A percentile compares a stretch with the other conserved stretches of the same genome.
Evolutionary conservation across 2,888 invertebrate species (phyloP).

Genomic region (Dimorphilus gyrociliatus): DNA sequence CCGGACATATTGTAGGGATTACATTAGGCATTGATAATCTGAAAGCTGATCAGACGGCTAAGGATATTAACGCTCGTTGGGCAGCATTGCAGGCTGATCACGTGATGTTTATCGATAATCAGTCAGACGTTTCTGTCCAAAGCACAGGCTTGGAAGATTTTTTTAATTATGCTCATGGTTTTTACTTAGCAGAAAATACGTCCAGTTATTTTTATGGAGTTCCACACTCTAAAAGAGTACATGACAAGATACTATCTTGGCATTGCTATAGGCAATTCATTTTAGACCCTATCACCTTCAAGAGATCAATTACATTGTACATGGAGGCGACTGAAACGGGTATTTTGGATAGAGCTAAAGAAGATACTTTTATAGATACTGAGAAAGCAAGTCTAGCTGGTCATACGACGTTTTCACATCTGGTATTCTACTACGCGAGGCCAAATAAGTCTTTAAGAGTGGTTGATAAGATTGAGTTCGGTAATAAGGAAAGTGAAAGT

Average conservation of each 20-base stretch:
- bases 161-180: constrained; percentile 15
- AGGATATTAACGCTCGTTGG: constrained; percentile 10
- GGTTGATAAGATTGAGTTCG: too few species aligned
- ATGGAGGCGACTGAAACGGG: constrained; percentile 10
- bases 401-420: constrained; percentile 6
- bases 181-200: constrained; percentile 13
- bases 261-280: constrained; percentile 13
- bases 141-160: constrained; percentile 14
- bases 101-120: constrained; percentile 9
- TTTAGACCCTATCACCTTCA: constrained; percentile 13
- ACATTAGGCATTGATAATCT: constrained; percentile 11
- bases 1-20: constrained; percentile 12
- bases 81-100: constrained; percentile 12
- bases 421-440: too few species aligned
- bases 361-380: too few species aligned
- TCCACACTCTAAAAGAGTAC: constrained; percentile 6
- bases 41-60: constrained; percentile 6
- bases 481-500: too few species aligned
- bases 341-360: constrained; percentile 1
- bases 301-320: constrained; percentile 8
- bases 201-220: constrained; percentile 12
- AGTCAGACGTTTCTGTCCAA: constrained; percentile 7
- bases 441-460: too few species aligned
- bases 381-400: too few species aligned
- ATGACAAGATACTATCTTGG: constrained; percentile 12